These are phyloP conservation scores for Apis mellifera DNA, from an alignment of 1,140 invertebrate species.

Conservation along the genomic window Amel_HAv3.1 CM009931.2:7819501-7820000, in stretches of 20 bases:
- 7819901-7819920: constrained; percentile 58
- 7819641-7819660: too few species aligned
- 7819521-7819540: neutral
- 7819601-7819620: neutral
- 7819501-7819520: neutral
- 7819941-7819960: constrained; percentile 55
- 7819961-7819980: constrained; percentile 64
- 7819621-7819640: neutral
- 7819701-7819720: too few species aligned
- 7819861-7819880: constrained; percentile 60
- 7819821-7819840: neutral
- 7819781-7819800: neutral
- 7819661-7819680: too few species aligned
- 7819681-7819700: too few species aligned
- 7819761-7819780: neutral
- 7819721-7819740: too few species aligned
- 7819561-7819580: constrained; percentile 14
- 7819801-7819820: neutral
- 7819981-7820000: constrained; percentile 44
- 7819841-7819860: constrained; percentile 55
- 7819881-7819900: constrained; percentile 59
- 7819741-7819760: too few species aligned
- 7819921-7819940: constrained; percentile 9
- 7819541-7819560: neutral
- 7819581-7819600: neutral